Base-by-base conservation (phyloP, 2,113 vertebrate genomes). In the Copsychus sechellarum region DNA sequence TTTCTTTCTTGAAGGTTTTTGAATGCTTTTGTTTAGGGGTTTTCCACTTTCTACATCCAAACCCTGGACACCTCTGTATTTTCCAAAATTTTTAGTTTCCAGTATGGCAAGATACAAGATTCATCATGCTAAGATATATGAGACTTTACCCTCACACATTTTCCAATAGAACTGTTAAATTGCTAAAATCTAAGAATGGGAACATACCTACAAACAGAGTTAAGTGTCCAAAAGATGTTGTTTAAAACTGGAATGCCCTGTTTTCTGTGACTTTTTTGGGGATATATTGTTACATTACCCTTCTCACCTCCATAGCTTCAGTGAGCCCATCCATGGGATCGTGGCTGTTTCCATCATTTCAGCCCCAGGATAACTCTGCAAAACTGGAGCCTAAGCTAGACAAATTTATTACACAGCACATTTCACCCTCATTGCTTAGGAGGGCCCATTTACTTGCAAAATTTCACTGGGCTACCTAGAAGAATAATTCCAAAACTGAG, bases 1-100 rank as follows among this genome's bases (percentile, higher is more conserved):
- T 90, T 26, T 82, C 62, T 88, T 92, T 83, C 58, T 62, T 88
- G 73, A 85, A 88, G 33, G 38, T 19, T 77, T 36, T 88, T 47
- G 67, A 43, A 50, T 12, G 3, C 11, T 71, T 79, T 66, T 47
- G 14, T 43, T 65, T 22, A 31, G 18, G 1, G 0, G 3, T 36
- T 64, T 83, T 33, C 16, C 23, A 2, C 53, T 69, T 93, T 22
- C 70, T 4, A 6, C 43, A 81, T 69, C 43, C 51, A 67, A 81
- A 66, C n/a, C 40, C 40, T 57, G 38, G 23, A 64, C 20, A n/a
- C 34, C 22, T 74, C 47, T 2, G 0, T 23, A 19, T 80, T 77
- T 62, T 40, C 71, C 54, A 82, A 54, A 47, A 9, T 36, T 42
- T 43, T 66, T 43, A 4, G 53, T 51, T 86, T 78, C 29, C 26